Evolutionary conservation across 1,140 invertebrate species (phyloP).

Genomic region (Drosophila repletoides): DNA sequence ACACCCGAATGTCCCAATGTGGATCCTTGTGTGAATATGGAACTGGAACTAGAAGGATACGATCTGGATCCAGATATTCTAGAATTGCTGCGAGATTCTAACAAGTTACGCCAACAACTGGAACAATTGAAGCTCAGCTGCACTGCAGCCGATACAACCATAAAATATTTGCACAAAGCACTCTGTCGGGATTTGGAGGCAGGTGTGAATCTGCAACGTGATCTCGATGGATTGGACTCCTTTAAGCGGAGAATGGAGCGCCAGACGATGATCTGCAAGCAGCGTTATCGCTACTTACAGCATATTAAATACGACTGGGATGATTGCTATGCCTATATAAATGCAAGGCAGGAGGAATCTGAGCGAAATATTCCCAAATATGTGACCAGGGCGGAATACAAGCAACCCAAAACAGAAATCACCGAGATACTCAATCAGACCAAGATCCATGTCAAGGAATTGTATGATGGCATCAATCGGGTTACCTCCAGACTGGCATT

Average conservation of each 20-base stretch:
- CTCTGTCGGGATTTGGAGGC: background rate
- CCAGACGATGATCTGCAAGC: slow-evolving; percentile 22
- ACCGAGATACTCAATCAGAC: background rate
- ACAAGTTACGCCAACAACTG: slow-evolving; percentile 32
- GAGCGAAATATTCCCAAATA: background rate
- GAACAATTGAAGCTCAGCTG: slow-evolving; percentile 3
- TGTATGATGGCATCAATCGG: background rate
- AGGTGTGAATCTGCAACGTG: background rate
- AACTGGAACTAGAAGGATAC: slow-evolving; percentile 5
- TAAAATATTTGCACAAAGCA: background rate
- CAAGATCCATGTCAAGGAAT: background rate
- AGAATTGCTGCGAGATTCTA: slow-evolving; percentile 12
- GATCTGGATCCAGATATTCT: slow-evolving; percentile 11
- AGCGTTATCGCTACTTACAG: slow-evolving; percentile 30
- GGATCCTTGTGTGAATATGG: slow-evolving; percentile 1
- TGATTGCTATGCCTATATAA: background rate
- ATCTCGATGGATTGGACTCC: slow-evolving; percentile 29
- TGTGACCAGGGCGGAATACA: background rate
- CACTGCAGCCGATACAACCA: background rate
- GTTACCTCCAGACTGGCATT: background rate
- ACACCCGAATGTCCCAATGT: slow-evolving; percentile 20
- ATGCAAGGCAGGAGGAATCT: rapidly evolving
- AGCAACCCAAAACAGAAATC: background rate
- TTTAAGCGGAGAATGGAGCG: slow-evolving; percentile 28
- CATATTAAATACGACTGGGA: slow-evolving; percentile 18